Base-by-base conservation (phyloP, 2,113 vertebrate genomes). In the Donacobius atricapilla region DNA sequence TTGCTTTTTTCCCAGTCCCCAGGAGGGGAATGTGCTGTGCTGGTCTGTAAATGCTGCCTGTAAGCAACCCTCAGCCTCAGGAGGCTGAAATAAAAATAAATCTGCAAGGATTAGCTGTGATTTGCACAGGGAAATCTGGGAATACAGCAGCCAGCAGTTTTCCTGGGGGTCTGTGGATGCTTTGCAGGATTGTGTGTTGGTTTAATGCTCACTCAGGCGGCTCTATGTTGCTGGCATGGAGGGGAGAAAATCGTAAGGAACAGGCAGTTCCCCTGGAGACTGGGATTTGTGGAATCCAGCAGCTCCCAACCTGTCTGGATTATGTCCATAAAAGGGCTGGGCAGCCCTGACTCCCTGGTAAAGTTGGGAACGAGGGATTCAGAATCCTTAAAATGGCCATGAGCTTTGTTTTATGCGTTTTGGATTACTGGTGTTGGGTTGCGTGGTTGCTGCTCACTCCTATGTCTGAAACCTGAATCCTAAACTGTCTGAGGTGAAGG, bases 271-370 rank as follows among this genome's bases (percentile, higher is more conserved):
- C 33, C 23, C 11, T 47, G 44, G 28, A 54, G 25, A 13, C 21
- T 17, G 24, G 65, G 56, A 27, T 48, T 45, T 71, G 13, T 54
- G 28, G 51, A 31, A 84, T 35, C 47, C 33, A n/a, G 54, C 63
- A 28, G 48, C 17, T 87, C 70, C 76, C 37, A 37, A 0, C 14
- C 28, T 72, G 0, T 6, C 54, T 81, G 37, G 28, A 11, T 11
- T 10, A 0, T 8, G 10, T 8, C 31, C 50, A 24, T 3, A 0
- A 4, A 23, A 25, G 15, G 9, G 18, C 16, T 81, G 72, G 30
- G 22, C 15, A 28, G 35, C 60, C 35, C 10, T 24, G 30, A 13
- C 23, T 75, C 39, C 45, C 77, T 61, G 69, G 16, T 23, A 21
- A 50, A 54, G 20, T 2, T 94, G 56, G 42, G 42, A 70, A 45